These are phyloP conservation scores for Yponomeuta malinellus DNA, from an alignment of 2,888 invertebrate genomes.

Conservation along the genomic window DNA sequence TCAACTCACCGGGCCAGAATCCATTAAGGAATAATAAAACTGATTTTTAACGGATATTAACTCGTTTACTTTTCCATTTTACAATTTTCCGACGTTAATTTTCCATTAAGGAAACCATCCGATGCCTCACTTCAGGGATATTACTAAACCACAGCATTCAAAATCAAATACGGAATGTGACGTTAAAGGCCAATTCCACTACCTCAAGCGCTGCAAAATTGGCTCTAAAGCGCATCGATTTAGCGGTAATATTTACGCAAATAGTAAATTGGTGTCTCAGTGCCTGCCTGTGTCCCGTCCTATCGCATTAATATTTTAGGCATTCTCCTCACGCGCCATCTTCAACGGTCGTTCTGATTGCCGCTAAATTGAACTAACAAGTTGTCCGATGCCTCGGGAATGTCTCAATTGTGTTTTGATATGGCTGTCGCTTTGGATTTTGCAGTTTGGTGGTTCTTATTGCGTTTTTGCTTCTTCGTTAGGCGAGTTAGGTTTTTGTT, in stretches of 20 bases:
- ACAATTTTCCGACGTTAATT: no score
- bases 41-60: no score
- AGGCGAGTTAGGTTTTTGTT: no score
- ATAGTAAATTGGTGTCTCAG: background rate
- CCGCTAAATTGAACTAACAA: constrained; percentile 76
- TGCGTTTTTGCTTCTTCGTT: no score
- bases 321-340: constrained; percentile 70
- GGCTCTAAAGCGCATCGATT: background rate
- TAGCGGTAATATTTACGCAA: constrained; percentile 1
- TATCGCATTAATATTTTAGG: constrained; percentile 59
- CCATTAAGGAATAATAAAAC: no score
- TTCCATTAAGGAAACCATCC: no score
- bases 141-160: background rate
- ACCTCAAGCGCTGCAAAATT: background rate
- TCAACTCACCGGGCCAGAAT: no score
- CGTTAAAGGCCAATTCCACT: background rate
- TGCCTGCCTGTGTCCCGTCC: background rate
- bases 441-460: constrained; percentile 21
- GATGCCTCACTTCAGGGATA: no score
- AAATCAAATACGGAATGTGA: background rate
- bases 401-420: constrained; percentile 58
- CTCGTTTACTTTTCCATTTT: no score
- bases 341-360: constrained; percentile 75
- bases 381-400: constrained; percentile 71
- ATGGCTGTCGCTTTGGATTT: constrained; percentile 28